Conservation (phyloP, 2,113 vertebrate species). For the Clinocottus analis region DNA sequence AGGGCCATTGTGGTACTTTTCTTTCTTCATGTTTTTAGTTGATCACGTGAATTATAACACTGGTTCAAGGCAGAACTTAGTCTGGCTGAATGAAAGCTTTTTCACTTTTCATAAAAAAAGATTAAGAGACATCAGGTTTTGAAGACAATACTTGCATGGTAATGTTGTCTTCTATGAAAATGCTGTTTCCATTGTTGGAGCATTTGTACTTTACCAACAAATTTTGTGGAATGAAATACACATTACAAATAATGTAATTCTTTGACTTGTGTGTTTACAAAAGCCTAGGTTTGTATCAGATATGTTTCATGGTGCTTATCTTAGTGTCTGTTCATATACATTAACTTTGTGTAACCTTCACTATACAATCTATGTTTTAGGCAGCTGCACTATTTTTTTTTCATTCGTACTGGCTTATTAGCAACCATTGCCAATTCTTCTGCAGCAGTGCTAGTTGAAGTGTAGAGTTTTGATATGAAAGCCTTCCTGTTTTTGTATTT, state of each 20-base stretch:
- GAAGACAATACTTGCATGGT: not conserved
- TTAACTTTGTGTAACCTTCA: not conserved
- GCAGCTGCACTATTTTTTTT: not conserved
- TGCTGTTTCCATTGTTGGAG: not conserved
- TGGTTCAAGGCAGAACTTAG: not conserved
- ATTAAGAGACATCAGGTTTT: not conserved
- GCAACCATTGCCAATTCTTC: not conserved
- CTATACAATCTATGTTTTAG: not conserved
- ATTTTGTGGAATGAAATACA: not conserved
- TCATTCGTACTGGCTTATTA: not conserved
- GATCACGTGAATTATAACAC: not conserved
- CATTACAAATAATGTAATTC: not conserved
- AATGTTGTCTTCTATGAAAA: not conserved
- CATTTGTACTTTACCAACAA: not conserved
- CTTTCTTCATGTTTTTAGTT: not conserved
- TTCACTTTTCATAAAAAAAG: not conserved
- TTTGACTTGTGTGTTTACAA: not conserved
- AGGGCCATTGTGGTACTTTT: not conserved
- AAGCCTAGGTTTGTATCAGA: not conserved
- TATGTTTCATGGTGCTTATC: not conserved
- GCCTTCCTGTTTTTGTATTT: not conserved
- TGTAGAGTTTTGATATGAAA: conserved; percentile 1
- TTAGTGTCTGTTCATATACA: not conserved
- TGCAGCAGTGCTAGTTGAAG: not conserved
- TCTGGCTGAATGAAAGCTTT: not conserved